phyloP scores from a whole-genome alignment of 2,113 vertebrate genomes.

The Conger conger region DNA sequence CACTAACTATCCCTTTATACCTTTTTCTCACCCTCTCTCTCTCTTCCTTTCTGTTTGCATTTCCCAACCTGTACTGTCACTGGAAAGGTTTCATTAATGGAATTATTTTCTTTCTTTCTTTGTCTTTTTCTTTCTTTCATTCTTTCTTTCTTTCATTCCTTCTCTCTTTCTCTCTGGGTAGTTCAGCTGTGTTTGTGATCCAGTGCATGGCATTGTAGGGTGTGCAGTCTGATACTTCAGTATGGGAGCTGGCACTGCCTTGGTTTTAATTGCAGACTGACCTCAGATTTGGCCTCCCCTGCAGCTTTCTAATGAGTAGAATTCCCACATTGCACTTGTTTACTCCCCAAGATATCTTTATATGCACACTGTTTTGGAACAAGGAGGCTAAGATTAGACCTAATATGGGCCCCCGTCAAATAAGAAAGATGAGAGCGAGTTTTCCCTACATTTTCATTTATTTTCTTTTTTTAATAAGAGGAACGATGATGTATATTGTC shows the following conservation, averaged over 20 bases:
- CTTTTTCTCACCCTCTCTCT: not conserved
- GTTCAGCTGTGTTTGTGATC: not conserved
- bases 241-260: not conserved
- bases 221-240: not conserved
- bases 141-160: not conserved
- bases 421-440: not conserved
- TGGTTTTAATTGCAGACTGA: conserved; percentile 3
- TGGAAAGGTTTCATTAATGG: not conserved
- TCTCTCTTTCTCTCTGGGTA: not conserved
- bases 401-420: not conserved
- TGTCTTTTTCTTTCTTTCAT: not conserved
- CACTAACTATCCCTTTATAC: no score
- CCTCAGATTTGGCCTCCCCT: not conserved
- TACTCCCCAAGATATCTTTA: conserved; percentile 5
- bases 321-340: not conserved
- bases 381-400: not conserved
- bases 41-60: not conserved
- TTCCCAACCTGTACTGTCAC: not conserved
- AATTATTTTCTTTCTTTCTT: not conserved
- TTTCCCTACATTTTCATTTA: not conserved
- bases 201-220: not conserved
- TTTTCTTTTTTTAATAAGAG: not conserved
- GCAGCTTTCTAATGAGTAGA: not conserved
- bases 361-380: not conserved
- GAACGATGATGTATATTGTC: not conserved